Base-by-base conservation (phyloP, 2,113 vertebrate genomes). In the Sapajus apella region DNA sequence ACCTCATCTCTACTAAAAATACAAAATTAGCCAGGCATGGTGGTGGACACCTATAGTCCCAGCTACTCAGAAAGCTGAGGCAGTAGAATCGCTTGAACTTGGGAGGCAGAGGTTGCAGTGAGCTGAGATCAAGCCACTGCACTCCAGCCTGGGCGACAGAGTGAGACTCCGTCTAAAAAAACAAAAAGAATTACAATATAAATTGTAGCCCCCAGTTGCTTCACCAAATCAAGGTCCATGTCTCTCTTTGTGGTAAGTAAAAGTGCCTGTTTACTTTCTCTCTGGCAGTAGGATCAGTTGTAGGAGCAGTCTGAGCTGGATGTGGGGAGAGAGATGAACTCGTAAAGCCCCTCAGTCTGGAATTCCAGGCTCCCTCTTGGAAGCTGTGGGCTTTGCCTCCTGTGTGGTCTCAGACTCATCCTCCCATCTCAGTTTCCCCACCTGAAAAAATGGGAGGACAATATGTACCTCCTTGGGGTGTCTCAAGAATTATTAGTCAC, bases 371-470 rank as follows among this genome's bases (percentile, higher is more conserved):
- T n/a, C 47, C 13, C 76, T 23, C 30, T 88, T 76, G 55, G 81
- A 73, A 61, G 21, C 40, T 66, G 37, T 73, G 70, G 56, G 47
- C 56, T 93, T 83, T 64, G 50, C 72, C 83, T n/a, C 10, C 40
- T 85, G 35, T 90, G 88, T 91, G 84, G 81, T 90, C 88, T 90
- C 86, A 58, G 47, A 56, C 5, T 70, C 18, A 35, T 40, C 16
- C 30, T 50, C 13, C 77, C 45, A 61, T 61, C 70, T 90, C 37
- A 32, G 68, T 90, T 94, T 95, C 61, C 87, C 56, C 66, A 21
- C 72, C 47, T 95, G 79, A 75, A 93, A 76, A 84, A 96, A 87
- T 40, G 64, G 68, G 79, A 80, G 55, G 76, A 75, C 37, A 92
- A 20, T 6, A 55, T 72, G 58, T 77, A n/a, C 68, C 18, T 18